Evolutionary conservation across 2,888 invertebrate species (phyloP), one percentile per base, ranked within the genome.

Genomic region (Limnephilus rhombicus): DNA sequence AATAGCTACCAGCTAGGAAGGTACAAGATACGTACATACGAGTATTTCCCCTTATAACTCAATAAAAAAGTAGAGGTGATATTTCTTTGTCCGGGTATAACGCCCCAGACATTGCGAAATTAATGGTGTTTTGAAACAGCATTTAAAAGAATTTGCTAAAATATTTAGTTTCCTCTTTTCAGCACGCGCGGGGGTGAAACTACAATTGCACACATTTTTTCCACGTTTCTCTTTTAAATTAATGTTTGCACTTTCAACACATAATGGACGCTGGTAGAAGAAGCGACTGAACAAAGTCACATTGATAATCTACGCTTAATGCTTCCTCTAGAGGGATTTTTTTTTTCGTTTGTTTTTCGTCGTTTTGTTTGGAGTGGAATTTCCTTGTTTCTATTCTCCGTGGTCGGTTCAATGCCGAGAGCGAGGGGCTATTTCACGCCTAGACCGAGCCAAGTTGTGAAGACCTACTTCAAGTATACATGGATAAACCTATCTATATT

Each of bases 81-180:
- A 87, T 87, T 87, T 87, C 87, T 87, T 87, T 87, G 87, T 87
- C 87, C 68, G 68, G 68, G 85, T 37, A 53, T 53, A 87, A 87
- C 87, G 68, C 87, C 87, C 53, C 34, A 34, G 87, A 87, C 87
- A 68, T 53, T 29, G 87, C 68, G 18, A 87, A 87, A 87, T 87
- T 87, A 87, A 87, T 87, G 68, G 87, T 87, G 87, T 87, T 87
- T 87, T 87, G 87, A 68, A 87, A 49, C 87, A 87, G 87, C 87
- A 87, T 87, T 87, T 87, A 53, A 87, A 87, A 87, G 87, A 87
- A 87, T 87, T 87, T 87, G 87, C 68, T 87, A 87, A 87, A 87
- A 87, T 68, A 68, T 68, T 68, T 68, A 68, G 87, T 34, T 87
- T 87, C 53, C 31, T 87, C 34, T 68, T 68, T 68, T 34, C 29